A percentile compares a stretch with the other conserved stretches of the same genome.
phyloP scores from a whole-genome alignment of 2,113 vertebrate species.

The Dicentrarchus labrax region DNA sequence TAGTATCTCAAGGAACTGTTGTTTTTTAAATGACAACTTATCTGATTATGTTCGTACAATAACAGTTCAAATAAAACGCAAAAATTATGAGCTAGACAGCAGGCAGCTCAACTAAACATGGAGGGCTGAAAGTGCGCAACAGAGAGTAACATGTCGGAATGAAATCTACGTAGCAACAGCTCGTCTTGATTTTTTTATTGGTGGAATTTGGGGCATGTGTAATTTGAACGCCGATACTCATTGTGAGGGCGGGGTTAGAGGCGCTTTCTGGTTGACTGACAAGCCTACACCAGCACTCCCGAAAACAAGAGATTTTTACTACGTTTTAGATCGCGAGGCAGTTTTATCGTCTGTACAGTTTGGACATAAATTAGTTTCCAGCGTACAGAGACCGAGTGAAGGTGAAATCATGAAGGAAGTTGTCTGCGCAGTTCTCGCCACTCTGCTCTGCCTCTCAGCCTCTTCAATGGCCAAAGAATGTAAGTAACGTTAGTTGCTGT shows the following conservation, averaged over 20 bases:
- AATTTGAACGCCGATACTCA: not conserved
- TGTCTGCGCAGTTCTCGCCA: accelerated
- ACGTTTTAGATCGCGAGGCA: not conserved
- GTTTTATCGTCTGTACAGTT: no score
- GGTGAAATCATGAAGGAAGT: not conserved
- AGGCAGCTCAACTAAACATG: no score
- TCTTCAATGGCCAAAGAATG: not conserved
- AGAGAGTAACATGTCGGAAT: constrained; percentile 21
- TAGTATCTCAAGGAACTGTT: no score
- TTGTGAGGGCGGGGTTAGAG: not conserved
- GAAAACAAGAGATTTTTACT: not conserved
- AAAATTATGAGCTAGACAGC: no score
- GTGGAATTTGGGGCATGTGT: not conserved
- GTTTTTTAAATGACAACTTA: no score
- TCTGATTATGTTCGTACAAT: no score
- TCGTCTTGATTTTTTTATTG: constrained; percentile 3
- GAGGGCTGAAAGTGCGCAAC: not conserved
- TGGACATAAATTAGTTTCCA: no score
- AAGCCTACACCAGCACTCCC: not conserved
- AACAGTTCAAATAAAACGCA: no score
- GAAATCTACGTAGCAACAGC: constrained; percentile 1
- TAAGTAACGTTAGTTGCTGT: constrained; percentile 38
- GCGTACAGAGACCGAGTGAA: not conserved
- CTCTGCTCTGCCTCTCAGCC: not conserved
- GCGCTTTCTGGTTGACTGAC: not conserved